Base-by-base conservation (phyloP, 2,888 invertebrate species). In the Plagodis pulveraria region DNA sequence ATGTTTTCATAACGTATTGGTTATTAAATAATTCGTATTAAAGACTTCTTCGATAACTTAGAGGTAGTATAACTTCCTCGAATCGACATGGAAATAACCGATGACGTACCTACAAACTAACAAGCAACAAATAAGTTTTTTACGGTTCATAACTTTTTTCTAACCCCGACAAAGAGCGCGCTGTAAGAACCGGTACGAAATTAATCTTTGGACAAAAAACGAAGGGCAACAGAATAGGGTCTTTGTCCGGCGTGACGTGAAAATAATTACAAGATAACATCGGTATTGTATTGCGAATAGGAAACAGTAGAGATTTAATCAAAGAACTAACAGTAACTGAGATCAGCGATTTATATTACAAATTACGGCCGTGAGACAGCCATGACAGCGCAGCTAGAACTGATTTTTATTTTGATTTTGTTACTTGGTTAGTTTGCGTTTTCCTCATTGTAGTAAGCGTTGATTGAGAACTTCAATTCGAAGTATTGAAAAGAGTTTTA, bases 141-240 rank as follows among this genome's bases (percentile, higher is more conserved):
- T 58, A 53, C 57, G 41, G 38, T 36, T 44, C 42, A 35, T 38
- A 42, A 47, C 49, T 57, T 66, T 66, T 66, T 64, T 62, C 50
- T 63, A 58, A 53, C 50, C 40, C 50, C 40, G 36, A 50, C 57
- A 62, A 60, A 66, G 72, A 70, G 69, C 76, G 69, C 81, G 82
- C 82, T 81, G 78, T 73, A 64, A 47, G 73, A 83, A 83, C 86
- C 77, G 79, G 83, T 84, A 80, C 72, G 70, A 73, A 62, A 65
- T 63, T 60, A 63, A 68, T 65, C 63, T 63, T 67, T 62, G 67
- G 60, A 73, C 73, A 77, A 75, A 81, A 77, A 80, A 78, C 65
- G 73, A 78, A 80, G 82, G 77, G 78, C 77, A 71, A 51, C 47
- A 43, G 22, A 54, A 38, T 47, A 70, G 73, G 70, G 65, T 61